phyloP scores from a whole-genome alignment of 2,888 invertebrate genomes.

The Lapara coniferarum region DNA sequence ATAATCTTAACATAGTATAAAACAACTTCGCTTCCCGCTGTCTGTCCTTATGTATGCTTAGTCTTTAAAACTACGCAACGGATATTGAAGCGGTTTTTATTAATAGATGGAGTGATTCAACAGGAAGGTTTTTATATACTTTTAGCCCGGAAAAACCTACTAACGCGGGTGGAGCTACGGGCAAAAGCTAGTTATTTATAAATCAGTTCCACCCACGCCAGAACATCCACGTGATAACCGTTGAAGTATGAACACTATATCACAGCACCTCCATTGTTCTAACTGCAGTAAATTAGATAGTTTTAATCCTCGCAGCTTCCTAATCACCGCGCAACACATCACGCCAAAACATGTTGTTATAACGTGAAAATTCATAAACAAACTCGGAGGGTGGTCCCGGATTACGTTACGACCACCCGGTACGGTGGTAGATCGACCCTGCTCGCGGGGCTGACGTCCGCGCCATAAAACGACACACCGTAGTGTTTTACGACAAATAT shows the following conservation, averaged over 20 bases:
- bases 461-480: slow-evolving; percentile 66
- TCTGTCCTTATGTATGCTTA: too few species aligned
- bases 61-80: too few species aligned
- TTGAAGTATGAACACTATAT: not conserved
- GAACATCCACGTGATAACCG: not conserved
- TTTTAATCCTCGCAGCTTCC: not conserved
- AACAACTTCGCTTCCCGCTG: too few species aligned
- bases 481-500: slow-evolving; percentile 67
- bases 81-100: too few species aligned
- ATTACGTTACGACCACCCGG: slow-evolving; percentile 70
- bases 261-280: not conserved
- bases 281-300: slow-evolving; percentile 1
- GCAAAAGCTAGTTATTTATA: slow-evolving; percentile 10
- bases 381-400: slow-evolving; percentile 58
- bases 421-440: slow-evolving; percentile 53
- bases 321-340: slow-evolving; percentile 11
- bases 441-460: slow-evolving; percentile 47
- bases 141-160: too few species aligned
- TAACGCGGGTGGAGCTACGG: too few species aligned
- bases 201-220: slow-evolving; percentile 1
- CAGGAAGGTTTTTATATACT: too few species aligned
- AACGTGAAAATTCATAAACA: slow-evolving; percentile 61
- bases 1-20: too few species aligned
- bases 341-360: slow-evolving; percentile 14
- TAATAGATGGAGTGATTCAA: too few species aligned